phyloP scores from a whole-genome alignment of 2,113 vertebrate species.

The Phylloscopus trochilus region DNA sequence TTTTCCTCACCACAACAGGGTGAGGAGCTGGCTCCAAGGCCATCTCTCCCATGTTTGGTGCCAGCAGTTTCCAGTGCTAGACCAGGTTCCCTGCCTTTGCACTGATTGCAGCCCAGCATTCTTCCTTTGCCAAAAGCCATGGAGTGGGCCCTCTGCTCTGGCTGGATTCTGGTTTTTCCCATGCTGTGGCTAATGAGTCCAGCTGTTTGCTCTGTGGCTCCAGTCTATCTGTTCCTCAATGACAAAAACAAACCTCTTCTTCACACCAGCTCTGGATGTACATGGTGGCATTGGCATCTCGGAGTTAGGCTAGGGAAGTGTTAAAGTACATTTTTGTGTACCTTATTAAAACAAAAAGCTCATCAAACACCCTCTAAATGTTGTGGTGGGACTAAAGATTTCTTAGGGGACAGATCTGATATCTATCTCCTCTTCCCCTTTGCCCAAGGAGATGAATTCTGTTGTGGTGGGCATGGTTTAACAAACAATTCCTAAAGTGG shows the following conservation, averaged over 20 bases:
- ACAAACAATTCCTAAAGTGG: neutral
- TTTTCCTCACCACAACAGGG: accelerated
- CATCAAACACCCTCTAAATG: neutral
- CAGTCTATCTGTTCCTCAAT: neutral
- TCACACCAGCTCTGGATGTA: neutral
- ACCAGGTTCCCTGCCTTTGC: neutral
- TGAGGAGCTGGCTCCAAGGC: neutral
- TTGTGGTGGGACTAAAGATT: neutral
- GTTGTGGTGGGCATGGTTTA: neutral
- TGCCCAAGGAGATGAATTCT: neutral
- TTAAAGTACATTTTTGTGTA: neutral
- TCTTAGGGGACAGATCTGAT: neutral
- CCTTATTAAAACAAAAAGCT: neutral
- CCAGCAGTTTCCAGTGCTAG: neutral
- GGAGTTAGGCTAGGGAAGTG: neutral
- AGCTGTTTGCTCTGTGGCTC: neutral
- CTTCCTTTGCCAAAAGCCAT: neutral
- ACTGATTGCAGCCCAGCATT: neutral
- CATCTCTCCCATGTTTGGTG: accelerated
- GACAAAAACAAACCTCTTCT: neutral
- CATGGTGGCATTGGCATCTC: neutral
- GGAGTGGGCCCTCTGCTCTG: neutral
- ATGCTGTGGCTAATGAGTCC: neutral
- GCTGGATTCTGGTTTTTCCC: neutral
- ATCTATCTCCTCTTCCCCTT: neutral